Base-by-base conservation (phyloP, 2,113 vertebrate species). In the Oreochromis aureus region DNA sequence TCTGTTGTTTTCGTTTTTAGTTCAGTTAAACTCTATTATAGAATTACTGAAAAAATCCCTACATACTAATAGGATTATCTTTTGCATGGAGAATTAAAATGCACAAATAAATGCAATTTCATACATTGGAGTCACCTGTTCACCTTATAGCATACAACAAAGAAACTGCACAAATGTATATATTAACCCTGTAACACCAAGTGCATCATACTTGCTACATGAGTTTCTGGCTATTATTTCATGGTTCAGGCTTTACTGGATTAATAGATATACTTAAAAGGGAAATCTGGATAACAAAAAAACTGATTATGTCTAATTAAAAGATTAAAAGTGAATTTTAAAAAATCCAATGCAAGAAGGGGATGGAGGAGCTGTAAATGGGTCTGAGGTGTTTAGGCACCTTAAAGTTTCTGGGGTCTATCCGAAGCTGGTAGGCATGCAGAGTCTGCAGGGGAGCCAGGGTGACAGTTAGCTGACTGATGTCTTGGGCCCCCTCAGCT, bases 401-500 rank as follows among this genome's bases (percentile, higher is more conserved):
- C 97, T 97, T 97, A 84, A 97, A 97, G 89, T 97, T 97, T 6
- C 59, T 90, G 0, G 97, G 97, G 84, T 96, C 92, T 81, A 97
- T 96, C 87, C 95, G 91, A 10, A 97, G 95, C 78, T 94, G 89
- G 84, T 96, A 97, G 87, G 96, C 97, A 10, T 97, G 97, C 10
- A 96, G 87, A 1, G 92, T 95, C 34, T 97, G 96, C 36, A 97
- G 94, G 3, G 93, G 93, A 9, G 90, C 95, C 91, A 97, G 87
- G 3, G 89, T 95, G 30, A 90, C 91, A 7, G 93, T 94, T 66
- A 97, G 91, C 36, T 93, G 93, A 79, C 91, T 90, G 87, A 97
- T 96, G 93, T 97, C 93, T 78, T 91, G 89, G 44, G 96, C 94
- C 7, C 94, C 96, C 8, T 96, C 95, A 1, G 87, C 93, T 6